Conservation (phyloP, 2,888 invertebrate species). For the Pelosia muscerda region DNA sequence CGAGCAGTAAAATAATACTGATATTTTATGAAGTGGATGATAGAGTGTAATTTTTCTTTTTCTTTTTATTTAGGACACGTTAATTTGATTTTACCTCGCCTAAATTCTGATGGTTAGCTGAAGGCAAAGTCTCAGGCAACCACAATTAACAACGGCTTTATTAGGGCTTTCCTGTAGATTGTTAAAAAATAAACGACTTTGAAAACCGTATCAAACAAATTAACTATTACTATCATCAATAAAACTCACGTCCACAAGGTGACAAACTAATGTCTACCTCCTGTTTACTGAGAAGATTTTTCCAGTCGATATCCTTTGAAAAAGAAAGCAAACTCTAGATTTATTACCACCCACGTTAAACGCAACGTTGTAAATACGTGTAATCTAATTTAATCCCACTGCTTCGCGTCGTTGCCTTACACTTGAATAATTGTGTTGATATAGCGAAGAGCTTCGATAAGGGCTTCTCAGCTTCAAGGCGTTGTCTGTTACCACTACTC, state of each 20-base stretch:
- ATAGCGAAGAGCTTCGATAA: constrained; percentile 28
- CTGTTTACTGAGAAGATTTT: constrained; percentile 23
- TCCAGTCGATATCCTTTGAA: constrained; percentile 19
- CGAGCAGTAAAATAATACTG: no score
- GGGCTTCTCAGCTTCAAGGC: constrained; percentile 23
- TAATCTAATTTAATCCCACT: constrained; percentile 45
- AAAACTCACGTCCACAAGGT: background rate
- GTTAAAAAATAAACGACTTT: no score
- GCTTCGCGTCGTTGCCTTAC: constrained; percentile 27
- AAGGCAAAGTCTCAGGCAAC: no score
- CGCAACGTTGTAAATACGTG: constrained; percentile 38
- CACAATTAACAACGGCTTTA: no score
- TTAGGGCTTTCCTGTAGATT: no score
- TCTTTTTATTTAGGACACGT: no score
- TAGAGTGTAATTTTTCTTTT: no score
- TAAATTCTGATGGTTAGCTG: no score
- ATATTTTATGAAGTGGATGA: no score
- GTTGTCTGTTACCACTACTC: constrained; percentile 2
- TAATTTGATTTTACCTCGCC: no score
- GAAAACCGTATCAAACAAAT: no score
- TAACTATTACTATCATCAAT: background rate
- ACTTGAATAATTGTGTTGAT: constrained; percentile 48
- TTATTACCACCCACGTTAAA: constrained; percentile 6
- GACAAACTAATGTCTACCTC: background rate
- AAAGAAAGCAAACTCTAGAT: constrained; percentile 23